Evolutionary conservation across 1,140 invertebrate genomes (phyloP).

Genomic region (Dreissena polymorpha): DNA sequence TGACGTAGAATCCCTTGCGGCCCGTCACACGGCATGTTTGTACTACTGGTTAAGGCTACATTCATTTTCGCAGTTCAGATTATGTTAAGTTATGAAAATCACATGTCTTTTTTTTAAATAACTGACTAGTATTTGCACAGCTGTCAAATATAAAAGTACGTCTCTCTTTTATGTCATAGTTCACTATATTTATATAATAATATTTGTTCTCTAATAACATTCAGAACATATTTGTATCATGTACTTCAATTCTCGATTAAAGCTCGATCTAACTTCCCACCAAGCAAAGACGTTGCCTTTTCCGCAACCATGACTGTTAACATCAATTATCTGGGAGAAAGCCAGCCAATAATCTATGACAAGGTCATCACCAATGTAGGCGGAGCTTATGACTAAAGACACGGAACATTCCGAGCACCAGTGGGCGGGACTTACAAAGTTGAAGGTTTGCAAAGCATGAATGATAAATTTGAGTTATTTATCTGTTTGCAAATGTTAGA

Average conservation of each 20-base stretch:
- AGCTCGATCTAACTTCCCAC: constrained; percentile 41
- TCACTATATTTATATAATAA: neutral
- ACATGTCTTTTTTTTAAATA: neutral
- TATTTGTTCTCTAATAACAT: neutral
- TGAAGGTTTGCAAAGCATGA: too few species aligned
- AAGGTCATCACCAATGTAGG: constrained; percentile 39
- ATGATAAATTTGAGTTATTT: too few species aligned
- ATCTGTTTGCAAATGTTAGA: too few species aligned
- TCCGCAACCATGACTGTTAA: constrained; percentile 36
- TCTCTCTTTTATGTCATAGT: neutral
- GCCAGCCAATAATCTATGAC: constrained; percentile 35
- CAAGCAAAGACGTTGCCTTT: constrained; percentile 27
- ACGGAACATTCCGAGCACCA: constrained; percentile 39
- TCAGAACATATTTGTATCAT: neutral
- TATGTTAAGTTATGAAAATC: too few species aligned
- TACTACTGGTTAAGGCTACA: neutral
- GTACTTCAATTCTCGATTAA: neutral
- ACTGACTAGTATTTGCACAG: neutral
- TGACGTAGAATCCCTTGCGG: neutral
- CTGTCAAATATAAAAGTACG: neutral
- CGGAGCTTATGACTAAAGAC: constrained; percentile 25
- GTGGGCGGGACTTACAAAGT: constrained; percentile 47
- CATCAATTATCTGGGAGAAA: constrained; percentile 17
- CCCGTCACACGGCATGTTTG: constrained; percentile 7
- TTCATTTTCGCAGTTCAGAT: too few species aligned